Base-by-base conservation (phyloP, 2,113 vertebrate genomes). In the Brevimyrus niger region DNA sequence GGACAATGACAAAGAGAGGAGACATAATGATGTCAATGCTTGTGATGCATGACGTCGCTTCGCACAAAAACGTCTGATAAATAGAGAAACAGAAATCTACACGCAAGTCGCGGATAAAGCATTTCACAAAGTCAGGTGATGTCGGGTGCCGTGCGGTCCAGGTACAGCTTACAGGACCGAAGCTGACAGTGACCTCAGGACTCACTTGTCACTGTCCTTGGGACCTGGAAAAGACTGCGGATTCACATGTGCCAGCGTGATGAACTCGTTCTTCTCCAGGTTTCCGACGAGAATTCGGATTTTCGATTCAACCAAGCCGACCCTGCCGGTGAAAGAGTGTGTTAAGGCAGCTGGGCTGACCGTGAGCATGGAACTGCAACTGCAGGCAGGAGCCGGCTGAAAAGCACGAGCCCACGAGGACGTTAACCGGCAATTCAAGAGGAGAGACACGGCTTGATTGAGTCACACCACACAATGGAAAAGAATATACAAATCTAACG, bases 281-380 rank as follows among this genome's bases (percentile, higher is more conserved):
- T 94, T 96, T 93, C 96, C 96, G 90, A 99, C 97, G 91, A 98
- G 93, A 84, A 97, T 97, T 91, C 97, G 95, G 92, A 99, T 97
- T 95, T 98, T 98, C 88, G 97, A 99, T 91, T 99, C 97, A 92
- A 98, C 96, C 91, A 97, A 96, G 91, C 97, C 96, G 91, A 97
- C 95, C 97, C 97, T 97, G 94, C 90, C 48, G 80, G 48, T 61
- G 51, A 90, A 88, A 90, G 9, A 8, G 19, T 0, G 73, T 31
- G 11, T 90, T 92, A 86, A 15, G 35, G 73, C 17, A 17, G 48
- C 8, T 55, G 3, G 5, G 35, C n/a, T 13, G 44, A 87, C 38
- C 1, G 50, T 5, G 3, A 31, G 53, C 13, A 2, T 53, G 7
- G 27, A 61, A 82, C 47, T 27, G 50, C 31, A 50, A 35, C 50